Evolutionary conservation across 2,797 vertebrate genomes (phyloP).

Genomic region (Sebastes jordani): DNA sequence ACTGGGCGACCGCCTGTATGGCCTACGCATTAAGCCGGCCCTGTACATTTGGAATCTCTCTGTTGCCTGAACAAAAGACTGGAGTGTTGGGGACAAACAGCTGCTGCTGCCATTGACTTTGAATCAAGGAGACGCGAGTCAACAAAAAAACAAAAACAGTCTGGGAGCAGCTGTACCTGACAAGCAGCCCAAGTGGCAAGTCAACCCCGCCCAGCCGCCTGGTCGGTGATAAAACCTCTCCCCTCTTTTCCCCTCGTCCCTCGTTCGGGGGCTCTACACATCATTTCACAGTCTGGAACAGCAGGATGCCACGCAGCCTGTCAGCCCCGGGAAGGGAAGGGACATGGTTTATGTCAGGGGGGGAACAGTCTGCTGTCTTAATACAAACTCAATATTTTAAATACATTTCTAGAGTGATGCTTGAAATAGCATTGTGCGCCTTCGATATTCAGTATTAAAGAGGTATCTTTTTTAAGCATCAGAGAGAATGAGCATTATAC

Average conservation of each 20-base stretch:
- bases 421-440: not conserved
- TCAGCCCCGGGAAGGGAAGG: slow-evolving; percentile 36
- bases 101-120: slow-evolving; percentile 77
- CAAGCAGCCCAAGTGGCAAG: slow-evolving; percentile 58
- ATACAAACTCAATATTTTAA: slow-evolving; percentile 4
- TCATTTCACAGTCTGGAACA: slow-evolving; percentile 65
- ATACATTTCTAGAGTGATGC: not conserved
- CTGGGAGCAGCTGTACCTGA: slow-evolving; percentile 78
- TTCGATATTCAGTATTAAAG: not conserved
- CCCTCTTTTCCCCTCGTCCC: not conserved
- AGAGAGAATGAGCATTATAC: not conserved
- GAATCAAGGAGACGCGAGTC: slow-evolving; percentile 73
- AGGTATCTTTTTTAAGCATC: not conserved
- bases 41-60: not conserved
- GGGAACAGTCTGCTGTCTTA: slow-evolving; percentile 13
- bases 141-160: slow-evolving; percentile 29
- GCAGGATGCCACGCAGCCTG: slow-evolving; percentile 58
- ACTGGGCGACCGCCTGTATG: no score
- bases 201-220: slow-evolving; percentile 16
- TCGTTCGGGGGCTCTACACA: slow-evolving; percentile 40
- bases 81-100: slow-evolving; percentile 47
- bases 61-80: slow-evolving; percentile 9
- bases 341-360: slow-evolving; percentile 32
- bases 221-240: slow-evolving; percentile 38
- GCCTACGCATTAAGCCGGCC: no score